Base-by-base conservation (phyloP, 2,888 invertebrate genomes). In the Sarcophaga variegata region DNA sequence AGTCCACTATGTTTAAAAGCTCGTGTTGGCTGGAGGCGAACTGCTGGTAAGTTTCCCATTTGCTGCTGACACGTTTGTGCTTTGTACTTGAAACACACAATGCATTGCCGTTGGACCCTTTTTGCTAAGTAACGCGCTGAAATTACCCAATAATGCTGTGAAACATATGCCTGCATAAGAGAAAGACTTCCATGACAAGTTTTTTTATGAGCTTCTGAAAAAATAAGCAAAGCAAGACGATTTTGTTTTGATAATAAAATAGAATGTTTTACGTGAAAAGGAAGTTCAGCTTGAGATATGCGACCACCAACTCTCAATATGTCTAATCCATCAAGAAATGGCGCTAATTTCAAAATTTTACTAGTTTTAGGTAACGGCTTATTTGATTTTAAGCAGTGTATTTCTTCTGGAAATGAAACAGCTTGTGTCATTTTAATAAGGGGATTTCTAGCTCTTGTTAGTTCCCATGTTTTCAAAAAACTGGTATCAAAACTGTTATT, bases 31-130 rank as follows among this genome's bases (percentile, higher is more conserved):
- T 64, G 81, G 5, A 84, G 85, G 4, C 77, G 37, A 25, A 81
- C 78, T 8, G 76, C 79, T 54, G 83, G 83, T 12, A 89, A 77
- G 27, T 87, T 81, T 4, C 62, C 77, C 76, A 66, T 76, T 20
- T 66, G 49, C 17, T 76, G 67, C 37, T 76, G 76, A 66, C 59
- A 67, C 0, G 37, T 45, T 62, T 67, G 77, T 12, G 72, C 22
- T 54, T 27, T 84, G 20, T 71, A 79, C 20, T 71, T 71, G 11
- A 70, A 79, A 27, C 63, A 67, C 1, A 63, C 27, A 14, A 45
- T n/a, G 27, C 71, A 71, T 14, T 81, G 22, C 4, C 67, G 54
- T 22, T 22, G 22, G 22, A 22, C 22, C 22, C 22, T 22, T 22
- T 22, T 22, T 22, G 22, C 22, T 22, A 22, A 22, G 22, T 77